Conservation (phyloP, 2,113 vertebrate species). For the Gallinago paraguaiae region DNA sequence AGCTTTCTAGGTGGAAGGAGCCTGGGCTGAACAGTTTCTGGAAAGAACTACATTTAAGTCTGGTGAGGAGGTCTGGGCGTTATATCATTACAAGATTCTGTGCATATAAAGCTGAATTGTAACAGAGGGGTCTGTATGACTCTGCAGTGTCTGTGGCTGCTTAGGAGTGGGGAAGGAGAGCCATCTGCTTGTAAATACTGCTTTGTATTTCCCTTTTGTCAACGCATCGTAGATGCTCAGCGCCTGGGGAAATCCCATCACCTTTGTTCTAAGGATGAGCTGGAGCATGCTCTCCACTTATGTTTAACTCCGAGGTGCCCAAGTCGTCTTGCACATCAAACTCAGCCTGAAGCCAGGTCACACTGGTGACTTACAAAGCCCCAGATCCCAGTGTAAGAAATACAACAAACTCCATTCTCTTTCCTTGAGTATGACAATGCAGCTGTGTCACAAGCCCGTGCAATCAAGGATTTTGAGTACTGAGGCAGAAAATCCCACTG, state of each 20-base stretch:
- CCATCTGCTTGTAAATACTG: background rate
- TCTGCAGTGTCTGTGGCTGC: background rate
- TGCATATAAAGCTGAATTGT: background rate
- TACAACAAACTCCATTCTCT: background rate
- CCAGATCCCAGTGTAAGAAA: background rate
- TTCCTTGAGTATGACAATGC: background rate
- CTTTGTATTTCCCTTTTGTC: background rate
- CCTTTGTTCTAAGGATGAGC: background rate
- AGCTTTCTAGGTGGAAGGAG: background rate
- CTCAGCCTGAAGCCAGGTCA: background rate
- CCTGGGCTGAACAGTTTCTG: background rate
- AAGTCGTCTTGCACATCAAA: background rate
- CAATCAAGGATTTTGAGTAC: background rate
- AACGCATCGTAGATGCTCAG: background rate
- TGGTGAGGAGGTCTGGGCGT: background rate
- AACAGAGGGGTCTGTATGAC: background rate
- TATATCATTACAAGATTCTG: background rate
- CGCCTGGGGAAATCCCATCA: background rate
- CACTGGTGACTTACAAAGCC: background rate
- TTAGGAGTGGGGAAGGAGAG: background rate
- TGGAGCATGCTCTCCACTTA: background rate
- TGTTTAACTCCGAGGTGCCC: background rate
- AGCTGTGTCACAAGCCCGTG: background rate
- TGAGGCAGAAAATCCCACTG: constrained; percentile 27
- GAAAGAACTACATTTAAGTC: background rate